Evolutionary conservation across 2,888 invertebrate genomes (phyloP), one percentile per base, ranked within the genome.

Genomic region (Troides aeacus): DNA sequence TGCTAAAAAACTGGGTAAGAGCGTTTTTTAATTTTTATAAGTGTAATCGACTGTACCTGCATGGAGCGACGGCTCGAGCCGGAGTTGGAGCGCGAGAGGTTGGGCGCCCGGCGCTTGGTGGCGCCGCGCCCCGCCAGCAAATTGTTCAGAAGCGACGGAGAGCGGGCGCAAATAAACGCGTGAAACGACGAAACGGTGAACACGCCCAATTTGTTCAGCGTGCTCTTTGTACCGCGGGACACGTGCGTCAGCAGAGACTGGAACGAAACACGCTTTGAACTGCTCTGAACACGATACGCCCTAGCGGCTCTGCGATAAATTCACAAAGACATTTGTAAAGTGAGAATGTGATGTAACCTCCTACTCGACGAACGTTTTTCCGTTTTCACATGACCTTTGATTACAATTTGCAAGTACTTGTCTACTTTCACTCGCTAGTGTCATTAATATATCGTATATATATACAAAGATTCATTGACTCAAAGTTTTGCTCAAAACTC

Each of bases 161-260:
- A 98, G 75, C 99, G 95, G 71, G 99, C 98, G 89, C 98, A 98
- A 79, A 99, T 98, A 89, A 98, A 98, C 76, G 99, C 99, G 90
- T 99, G 99, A 94, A 99, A 98, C 76, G 98, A 98, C 70, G 98
- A 99, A 78, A 99, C 99, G 67, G 98, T 99, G 94, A 99, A 99
- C 80, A 99, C 98, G 72, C 99, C 99, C 82, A 99, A 94, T 86
- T 98, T 97, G 93, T 98, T 98, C 82, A 99, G 93, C 63, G 97
- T 98, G 82, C 96, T 96, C 93, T 99, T 99, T 77, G 99, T 98
- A 79, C 97, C 96, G 79, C 98, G 96, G 39, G 98, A 98, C 72
- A 98, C 98, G 93, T 98, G 98, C 70, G 98, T 97, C 82, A 99
- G 94, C 81, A 99, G 94, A 76, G 98, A 98, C 99, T 99, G 95